These are phyloP conservation scores for Myotis pilosus DNA, from an alignment of 2,797 vertebrate species.

Conservation along the genomic window DNA sequence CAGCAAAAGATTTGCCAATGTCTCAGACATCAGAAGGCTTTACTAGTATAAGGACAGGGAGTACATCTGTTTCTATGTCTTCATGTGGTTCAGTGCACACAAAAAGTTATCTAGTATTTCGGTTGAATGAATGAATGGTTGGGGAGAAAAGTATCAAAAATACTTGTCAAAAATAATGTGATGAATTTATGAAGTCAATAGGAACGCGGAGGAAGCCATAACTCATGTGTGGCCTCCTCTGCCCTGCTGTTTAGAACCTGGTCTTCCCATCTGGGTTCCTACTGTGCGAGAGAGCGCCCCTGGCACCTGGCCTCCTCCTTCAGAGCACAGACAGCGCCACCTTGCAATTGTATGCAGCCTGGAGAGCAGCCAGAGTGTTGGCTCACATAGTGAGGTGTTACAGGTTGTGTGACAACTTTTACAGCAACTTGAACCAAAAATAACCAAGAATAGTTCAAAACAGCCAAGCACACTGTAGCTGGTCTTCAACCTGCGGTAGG, in stretches of 20 bases:
- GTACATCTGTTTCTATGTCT: background rate
- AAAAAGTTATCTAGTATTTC: background rate
- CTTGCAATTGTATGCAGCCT: constrained; percentile 33
- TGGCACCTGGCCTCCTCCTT: background rate
- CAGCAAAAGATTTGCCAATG: background rate
- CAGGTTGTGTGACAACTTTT: constrained; percentile 20
- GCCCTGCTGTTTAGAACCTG: background rate
- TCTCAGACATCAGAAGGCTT: background rate
- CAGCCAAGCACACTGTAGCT: background rate
- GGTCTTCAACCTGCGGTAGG: background rate
- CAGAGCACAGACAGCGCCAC: background rate
- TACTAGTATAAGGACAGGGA: background rate
- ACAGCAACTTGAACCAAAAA: constrained; percentile 47
- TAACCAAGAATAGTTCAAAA: constrained; percentile 25
- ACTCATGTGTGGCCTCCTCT: background rate
- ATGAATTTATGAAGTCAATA: background rate
- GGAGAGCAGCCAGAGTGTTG: constrained; percentile 22
- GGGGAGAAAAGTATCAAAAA: background rate
- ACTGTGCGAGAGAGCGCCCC: background rate
- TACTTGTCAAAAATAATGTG: background rate
- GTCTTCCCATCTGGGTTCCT: background rate
- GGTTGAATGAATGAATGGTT: background rate
- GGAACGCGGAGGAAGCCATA: background rate
- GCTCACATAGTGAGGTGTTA: background rate
- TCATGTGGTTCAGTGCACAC: background rate